Conservation (phyloP, 2,797 vertebrate species). For the Corythornis leucogaster region DNA sequence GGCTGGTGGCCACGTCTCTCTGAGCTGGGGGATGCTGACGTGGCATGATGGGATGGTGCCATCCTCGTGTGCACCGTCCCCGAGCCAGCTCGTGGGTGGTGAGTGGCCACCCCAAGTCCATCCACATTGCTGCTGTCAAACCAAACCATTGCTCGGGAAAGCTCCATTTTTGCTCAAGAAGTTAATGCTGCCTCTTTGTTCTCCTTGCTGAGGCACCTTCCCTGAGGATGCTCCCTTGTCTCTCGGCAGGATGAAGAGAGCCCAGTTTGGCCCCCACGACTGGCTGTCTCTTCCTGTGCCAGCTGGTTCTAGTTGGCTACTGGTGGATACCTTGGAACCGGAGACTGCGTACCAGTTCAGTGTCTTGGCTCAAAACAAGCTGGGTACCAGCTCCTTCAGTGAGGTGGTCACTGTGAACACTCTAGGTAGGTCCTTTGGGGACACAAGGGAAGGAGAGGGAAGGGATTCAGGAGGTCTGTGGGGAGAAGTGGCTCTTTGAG, state of each 20-base stretch:
- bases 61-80: rapidly evolving
- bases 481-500: neutral
- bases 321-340: conserved; percentile 93
- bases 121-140: conserved; percentile 35
- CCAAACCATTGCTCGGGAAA: conserved; percentile 6
- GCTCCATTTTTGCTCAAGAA: conserved; percentile 37
- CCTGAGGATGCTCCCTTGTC: conserved; percentile 54
- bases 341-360: conserved; percentile 99
- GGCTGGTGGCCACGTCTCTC: neutral
- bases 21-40: neutral
- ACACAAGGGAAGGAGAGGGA: neutral
- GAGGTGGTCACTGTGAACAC: conserved; percentile 99
- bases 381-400: conserved; percentile 99
- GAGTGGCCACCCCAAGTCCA: neutral
- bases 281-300: conserved; percentile 97
- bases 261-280: conserved; percentile 95
- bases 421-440: conserved; percentile 83
- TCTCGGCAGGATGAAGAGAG: conserved; percentile 91
- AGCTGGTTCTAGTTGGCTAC: conserved; percentile 89
- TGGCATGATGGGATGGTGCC: neutral
- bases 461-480: neutral
- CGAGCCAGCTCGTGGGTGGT: neutral
- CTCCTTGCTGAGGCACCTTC: neutral
- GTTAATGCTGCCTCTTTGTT: neutral
- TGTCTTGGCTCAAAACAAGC: conserved; percentile 98